Base-by-base conservation (phyloP, 2,113 vertebrate genomes). In the Blennius ocellaris region DNA sequence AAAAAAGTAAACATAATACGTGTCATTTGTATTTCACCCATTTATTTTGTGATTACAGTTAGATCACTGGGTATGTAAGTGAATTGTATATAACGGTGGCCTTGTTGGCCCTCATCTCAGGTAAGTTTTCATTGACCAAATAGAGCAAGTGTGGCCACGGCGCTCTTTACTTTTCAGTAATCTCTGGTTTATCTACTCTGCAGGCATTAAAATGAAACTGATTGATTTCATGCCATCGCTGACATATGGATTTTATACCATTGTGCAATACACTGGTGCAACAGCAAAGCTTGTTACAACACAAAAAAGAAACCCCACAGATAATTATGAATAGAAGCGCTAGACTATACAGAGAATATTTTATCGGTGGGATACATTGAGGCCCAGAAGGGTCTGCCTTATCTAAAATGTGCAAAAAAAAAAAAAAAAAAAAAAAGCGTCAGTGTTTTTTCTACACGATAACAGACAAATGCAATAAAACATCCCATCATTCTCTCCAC, bases 401-500 rank as follows among this genome's bases (percentile, higher is more conserved):
- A 75, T 81, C 70, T 52, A 55, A 60, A 41, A 75, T 83, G 75
- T 80, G 80, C 63, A 71, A 63, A 78, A 30, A 30, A 30, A 30
- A 30, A 30, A 30, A 30, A 30, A 30, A 30, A n/a, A 4, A 30
- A 30, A 30, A 30, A 30, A 30, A 30, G 21, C 21, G 2, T 2
- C 52, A 75, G 63, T 72, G 40, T 50, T 48, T 59, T 64, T 21
- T 68, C 50, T 67, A 76, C 64, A 57, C 16, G 41, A 59, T 62
- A 49, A 64, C 56, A 52, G 57, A 78, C 54, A 78, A 81, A 80
- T 71, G 56, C 70, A 71, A 47, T 72, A 82, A 87, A 76, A 85
- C 77, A 83, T 71, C 69, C 59, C 58, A 84, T 90, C 59, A 76
- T 58, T 66, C 76, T 87, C 71, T 69, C 76, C 9, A 14, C 69